These are phyloP conservation scores for Ornithoptera alexandrae DNA, from an alignment of 2,888 invertebrate species.

Conservation along the genomic window DNA sequence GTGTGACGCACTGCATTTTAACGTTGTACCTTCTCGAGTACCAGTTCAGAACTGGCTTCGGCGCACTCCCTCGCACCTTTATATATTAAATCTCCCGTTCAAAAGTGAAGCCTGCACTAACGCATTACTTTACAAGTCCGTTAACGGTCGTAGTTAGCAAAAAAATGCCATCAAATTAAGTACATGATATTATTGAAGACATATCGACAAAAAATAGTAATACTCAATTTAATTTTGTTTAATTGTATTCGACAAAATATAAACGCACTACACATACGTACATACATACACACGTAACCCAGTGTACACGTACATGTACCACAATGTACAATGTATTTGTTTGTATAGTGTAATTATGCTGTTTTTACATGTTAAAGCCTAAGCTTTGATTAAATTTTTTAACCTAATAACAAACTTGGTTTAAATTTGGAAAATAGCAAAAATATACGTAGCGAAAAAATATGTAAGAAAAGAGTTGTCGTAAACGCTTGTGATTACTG, in stretches of 20 bases:
- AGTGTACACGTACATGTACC: too few relatives aligned
- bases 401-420: too few relatives aligned
- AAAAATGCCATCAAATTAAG: conserved; percentile 48
- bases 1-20: conserved; percentile 59
- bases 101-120: conserved; percentile 47
- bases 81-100: conserved; percentile 49
- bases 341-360: too few relatives aligned
- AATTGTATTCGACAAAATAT: background rate
- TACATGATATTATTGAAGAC: conserved; percentile 16
- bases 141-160: conserved; percentile 61
- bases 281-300: too few relatives aligned
- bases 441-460: too few relatives aligned
- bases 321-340: too few relatives aligned
- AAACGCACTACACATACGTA: too few relatives aligned
- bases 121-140: conserved; percentile 49
- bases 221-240: conserved; percentile 7
- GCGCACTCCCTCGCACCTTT: conserved; percentile 47
- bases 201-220: conserved; percentile 19
- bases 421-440: too few relatives aligned
- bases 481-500: too few relatives aligned
- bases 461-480: too few relatives aligned
- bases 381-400: too few relatives aligned
- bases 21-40: conserved; percentile 51
- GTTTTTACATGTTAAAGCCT: too few relatives aligned
- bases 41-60: conserved; percentile 61